Conservation (phyloP, 2,888 invertebrate genomes). For the Siphonodentalium dalli region DNA sequence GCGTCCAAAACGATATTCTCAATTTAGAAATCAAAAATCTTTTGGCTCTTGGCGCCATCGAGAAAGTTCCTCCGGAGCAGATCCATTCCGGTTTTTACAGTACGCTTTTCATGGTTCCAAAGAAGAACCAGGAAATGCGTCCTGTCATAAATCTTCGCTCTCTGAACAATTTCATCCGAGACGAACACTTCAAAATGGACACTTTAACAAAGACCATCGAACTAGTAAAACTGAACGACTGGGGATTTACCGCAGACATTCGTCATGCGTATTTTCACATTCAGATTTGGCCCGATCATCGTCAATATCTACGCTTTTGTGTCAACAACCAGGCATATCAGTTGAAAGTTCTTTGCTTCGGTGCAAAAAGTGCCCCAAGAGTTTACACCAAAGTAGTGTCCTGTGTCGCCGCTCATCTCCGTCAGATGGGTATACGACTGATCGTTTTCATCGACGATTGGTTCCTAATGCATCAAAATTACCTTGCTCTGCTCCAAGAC, state of each 20-base stretch:
- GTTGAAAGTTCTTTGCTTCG: too few species aligned
- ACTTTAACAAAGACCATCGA: constrained; percentile 19
- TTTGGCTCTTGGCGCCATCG: constrained; percentile 16
- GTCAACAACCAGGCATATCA: too few species aligned
- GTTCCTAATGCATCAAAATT: constrained; percentile 9
- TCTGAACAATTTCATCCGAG: constrained; percentile 26
- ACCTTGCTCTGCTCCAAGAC: constrained; percentile 7
- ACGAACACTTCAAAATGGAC: constrained; percentile 31
- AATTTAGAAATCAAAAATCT: constrained; percentile 18
- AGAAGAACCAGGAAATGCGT: constrained; percentile 20
- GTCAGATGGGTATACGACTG: constrained; percentile 14
- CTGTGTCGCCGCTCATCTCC: constrained; percentile 18
- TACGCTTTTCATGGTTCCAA: constrained; percentile 21
- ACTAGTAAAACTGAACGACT: constrained; percentile 17
- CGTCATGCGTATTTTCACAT: constrained; percentile 21
- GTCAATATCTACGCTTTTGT: too few species aligned
- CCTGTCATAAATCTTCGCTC: constrained; percentile 26
- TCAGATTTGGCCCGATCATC: constrained; percentile 9
- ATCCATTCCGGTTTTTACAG: constrained; percentile 23
- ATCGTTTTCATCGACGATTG: constrained; percentile 29
- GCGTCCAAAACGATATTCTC: constrained; percentile 11
- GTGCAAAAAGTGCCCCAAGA: too few species aligned
- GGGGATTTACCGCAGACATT: constrained; percentile 16
- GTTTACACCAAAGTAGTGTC: constrained; percentile 22
- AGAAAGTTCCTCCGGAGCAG: constrained; percentile 7